A percentile compares a stretch with the other conserved stretches of the same genome.
Evolutionary conservation across 2,888 invertebrate species (phyloP).

Genomic region (Diloba caeruleocephala): DNA sequence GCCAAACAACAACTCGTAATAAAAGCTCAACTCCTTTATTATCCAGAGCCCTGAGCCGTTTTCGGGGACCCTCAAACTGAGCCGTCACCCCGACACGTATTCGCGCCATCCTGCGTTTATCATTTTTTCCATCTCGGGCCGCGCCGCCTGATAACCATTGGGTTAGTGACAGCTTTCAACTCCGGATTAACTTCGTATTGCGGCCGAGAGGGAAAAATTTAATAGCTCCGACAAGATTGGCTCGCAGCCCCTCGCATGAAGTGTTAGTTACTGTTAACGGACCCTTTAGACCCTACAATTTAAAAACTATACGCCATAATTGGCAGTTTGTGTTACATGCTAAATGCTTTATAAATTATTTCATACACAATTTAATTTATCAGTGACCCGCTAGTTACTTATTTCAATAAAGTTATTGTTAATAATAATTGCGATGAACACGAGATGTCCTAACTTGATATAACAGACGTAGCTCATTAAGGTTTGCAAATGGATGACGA

Average conservation of each 20-base stretch:
- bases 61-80: conserved; percentile 35
- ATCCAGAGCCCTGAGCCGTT: conserved; percentile 32
- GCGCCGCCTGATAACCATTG: conserved; percentile 66
- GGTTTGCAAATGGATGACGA: conserved; percentile 20
- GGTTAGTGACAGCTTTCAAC: conserved; percentile 80
- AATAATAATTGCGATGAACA: conserved; percentile 51
- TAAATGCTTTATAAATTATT: conserved; percentile 49
- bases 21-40: conserved; percentile 60
- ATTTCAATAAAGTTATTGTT: conserved; percentile 48
- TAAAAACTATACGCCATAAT: conserved; percentile 40
- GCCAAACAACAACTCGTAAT: conserved; percentile 58
- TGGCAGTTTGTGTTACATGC: conserved; percentile 39
- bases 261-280: conserved; percentile 54
- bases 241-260: conserved; percentile 60
- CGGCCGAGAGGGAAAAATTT: conserved; percentile 72
- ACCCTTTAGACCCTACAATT: conserved; percentile 41
- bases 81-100: conserved; percentile 59
- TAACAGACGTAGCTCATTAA: conserved; percentile 31
- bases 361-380: conserved; percentile 44
- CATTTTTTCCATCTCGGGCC: conserved; percentile 77
- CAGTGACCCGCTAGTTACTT: conserved; percentile 42
- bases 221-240: conserved; percentile 76
- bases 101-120: conserved; percentile 72
- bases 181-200: conserved; percentile 79
- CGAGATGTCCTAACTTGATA: conserved; percentile 44